Conservation (phyloP, 2,888 invertebrate genomes). For the Helicoverpa assulta region DNA sequence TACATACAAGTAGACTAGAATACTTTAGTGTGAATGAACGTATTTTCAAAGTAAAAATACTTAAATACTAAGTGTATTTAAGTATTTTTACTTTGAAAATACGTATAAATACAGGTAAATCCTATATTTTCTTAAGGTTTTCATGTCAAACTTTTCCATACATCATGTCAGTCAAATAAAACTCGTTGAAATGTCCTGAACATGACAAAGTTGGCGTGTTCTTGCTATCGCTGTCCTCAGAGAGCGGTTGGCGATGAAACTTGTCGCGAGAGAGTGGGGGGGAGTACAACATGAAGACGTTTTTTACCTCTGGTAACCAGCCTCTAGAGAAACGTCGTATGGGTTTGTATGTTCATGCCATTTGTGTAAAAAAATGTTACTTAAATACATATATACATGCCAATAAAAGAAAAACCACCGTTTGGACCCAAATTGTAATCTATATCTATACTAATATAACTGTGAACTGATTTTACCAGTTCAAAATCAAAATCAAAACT, state of each 20-base stretch:
- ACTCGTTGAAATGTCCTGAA: not conserved
- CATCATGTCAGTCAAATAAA: slow-evolving; percentile 15
- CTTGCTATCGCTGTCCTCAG: slow-evolving; percentile 9
- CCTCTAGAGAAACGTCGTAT: slow-evolving; percentile 1
- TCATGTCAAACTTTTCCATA: not conserved
- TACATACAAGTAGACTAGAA: not conserved
- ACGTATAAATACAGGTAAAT: not conserved
- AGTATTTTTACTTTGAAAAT: too few relatives aligned
- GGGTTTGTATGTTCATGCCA: not conserved
- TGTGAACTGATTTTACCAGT: too few relatives aligned
- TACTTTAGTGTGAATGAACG: not conserved
- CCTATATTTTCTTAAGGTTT: not conserved
- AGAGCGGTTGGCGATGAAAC: slow-evolving; percentile 35
- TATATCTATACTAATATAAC: too few relatives aligned
- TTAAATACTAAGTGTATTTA: too few relatives aligned
- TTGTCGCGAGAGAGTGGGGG: slow-evolving; percentile 21
- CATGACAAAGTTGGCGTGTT: slow-evolving; percentile 15
- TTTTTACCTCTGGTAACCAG: slow-evolving; percentile 39
- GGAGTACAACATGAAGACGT: slow-evolving; percentile 25
- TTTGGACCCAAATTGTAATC: too few relatives aligned
- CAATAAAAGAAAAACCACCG: too few relatives aligned
- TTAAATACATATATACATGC: slow-evolving; percentile 5
- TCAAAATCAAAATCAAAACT: too few relatives aligned
- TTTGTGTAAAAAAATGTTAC: slow-evolving; percentile 13
- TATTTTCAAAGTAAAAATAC: too few relatives aligned